These are phyloP conservation scores for Thalassoma bifasciatum DNA, from an alignment of 2,113 vertebrate species.

Conservation along the genomic window DNA sequence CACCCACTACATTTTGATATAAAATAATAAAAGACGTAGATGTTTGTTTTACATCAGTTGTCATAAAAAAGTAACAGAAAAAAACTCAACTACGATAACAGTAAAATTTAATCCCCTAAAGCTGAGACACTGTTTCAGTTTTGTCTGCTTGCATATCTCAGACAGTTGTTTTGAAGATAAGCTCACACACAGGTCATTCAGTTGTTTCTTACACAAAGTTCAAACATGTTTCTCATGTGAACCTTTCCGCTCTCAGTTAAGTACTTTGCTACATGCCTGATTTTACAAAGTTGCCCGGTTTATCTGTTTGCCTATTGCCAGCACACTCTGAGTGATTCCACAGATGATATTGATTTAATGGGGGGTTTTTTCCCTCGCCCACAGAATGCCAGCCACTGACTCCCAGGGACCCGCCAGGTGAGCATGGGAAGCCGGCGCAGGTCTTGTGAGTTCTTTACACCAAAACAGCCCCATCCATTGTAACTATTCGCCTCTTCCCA, in stretches of 20 bases:
- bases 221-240: conserved; percentile 74
- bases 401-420: conserved; percentile 75
- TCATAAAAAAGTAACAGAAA: no score
- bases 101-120: background rate
- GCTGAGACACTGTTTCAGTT: background rate
- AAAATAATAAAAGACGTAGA: no score
- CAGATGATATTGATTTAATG: conserved; percentile 83
- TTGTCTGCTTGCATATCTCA: conserved; percentile 30
- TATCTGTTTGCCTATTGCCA: conserved; percentile 80
- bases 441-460: conserved; percentile 52
- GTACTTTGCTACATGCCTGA: conserved; percentile 52
- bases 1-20: no score
- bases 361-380: conserved; percentile 32
- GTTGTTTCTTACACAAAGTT: conserved; percentile 56
- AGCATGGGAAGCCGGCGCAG: conserved; percentile 74
- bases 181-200: conserved; percentile 57
- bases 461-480: conserved; percentile 84
- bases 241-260: conserved; percentile 60
- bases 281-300: conserved; percentile 68
- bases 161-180: conserved; percentile 37
- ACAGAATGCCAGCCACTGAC: conserved; percentile 71
- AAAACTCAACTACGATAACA: no score
- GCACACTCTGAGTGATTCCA: conserved; percentile 60
- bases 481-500: conserved; percentile 79
- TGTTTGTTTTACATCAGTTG: no score